Base-by-base conservation (phyloP, 2,113 vertebrate genomes). In the Phalacrocorax pelagicus region DNA sequence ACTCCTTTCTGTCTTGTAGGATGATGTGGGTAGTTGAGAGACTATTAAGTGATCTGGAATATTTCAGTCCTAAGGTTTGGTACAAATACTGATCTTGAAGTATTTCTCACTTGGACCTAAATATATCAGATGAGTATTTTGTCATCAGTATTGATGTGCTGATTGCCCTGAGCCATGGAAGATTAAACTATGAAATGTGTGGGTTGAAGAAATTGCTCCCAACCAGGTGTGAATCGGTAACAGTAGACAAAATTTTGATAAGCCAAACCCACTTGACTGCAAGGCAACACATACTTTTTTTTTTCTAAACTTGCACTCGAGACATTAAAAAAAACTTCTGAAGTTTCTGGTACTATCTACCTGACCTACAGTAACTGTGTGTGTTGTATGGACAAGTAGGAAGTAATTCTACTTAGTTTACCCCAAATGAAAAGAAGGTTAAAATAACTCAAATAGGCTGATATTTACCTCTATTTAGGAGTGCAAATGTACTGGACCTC, bases 71-170 rank as follows among this genome's bases (percentile, higher is more conserved):
- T 19, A 26, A 74, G 23, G 19, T 75, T 86, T 71, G 80, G 30
- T 92, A 71, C 67, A 40, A 78, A 73, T 92, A 81, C 72, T 54
- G 52, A 51, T 88, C 49, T 65, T 69, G 49, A 87, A 78, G 49
- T 74, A 75, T 96, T 93, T 88, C 67, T 96, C 47, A n/a, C 90
- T 86, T 54, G n/a, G 78, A 65, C 58, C 40, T 91, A 69, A 95
- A 95, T 84, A 49, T 87, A 74, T 91, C 85, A 73, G 32, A 63
- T 42, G 38, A 58, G 51, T 54, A 36, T 80, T 95, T 94, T 42
- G 81, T 62, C 90, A 38, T 92, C 17, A 3, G 66, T 70, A 51
- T 63, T 80, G 84, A 93, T 88, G 71, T 86, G 59, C 79, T 82
- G 81, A 61, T 96, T 94, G 87, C 88, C 82, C 54, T 61, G 84